Percentiles rank a stretch among this genome's conserved stretches.
These are phyloP conservation scores for Calameuta filiformis DNA, from an alignment of 2,888 invertebrate species.

Conservation along the genomic window DNA sequence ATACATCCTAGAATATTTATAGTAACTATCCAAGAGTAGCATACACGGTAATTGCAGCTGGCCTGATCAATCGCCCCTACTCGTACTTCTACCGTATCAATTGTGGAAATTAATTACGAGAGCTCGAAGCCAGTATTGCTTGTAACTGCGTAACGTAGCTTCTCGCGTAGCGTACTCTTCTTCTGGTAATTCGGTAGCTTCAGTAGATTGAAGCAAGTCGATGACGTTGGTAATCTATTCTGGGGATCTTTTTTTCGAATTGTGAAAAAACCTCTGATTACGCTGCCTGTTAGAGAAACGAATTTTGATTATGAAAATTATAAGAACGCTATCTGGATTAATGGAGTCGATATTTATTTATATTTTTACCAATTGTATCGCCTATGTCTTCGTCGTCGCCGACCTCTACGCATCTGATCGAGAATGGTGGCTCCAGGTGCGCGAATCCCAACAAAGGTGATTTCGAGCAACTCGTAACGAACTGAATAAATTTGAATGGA, in stretches of 20 bases:
- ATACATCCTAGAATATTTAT: background rate
- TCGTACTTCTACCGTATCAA: background rate
- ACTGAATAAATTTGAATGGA: slow-evolving; percentile 67
- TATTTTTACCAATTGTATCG: slow-evolving; percentile 77
- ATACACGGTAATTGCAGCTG: background rate
- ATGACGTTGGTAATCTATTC: slow-evolving; percentile 96
- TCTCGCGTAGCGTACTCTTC: slow-evolving; percentile 93
- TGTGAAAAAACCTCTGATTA: slow-evolving; percentile 97
- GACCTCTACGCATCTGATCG: slow-evolving; percentile 98
- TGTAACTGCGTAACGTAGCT: slow-evolving; percentile 95
- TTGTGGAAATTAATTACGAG: slow-evolving; percentile 73
- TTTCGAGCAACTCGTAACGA: slow-evolving; percentile 96
- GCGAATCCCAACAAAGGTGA: slow-evolving; percentile 96
- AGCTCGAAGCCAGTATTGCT: slow-evolving; percentile 99
- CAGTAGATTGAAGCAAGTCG: slow-evolving; percentile 98
- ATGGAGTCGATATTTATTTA: background rate
- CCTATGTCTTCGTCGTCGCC: slow-evolving; percentile 97
- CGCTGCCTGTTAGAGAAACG: slow-evolving; percentile 77
- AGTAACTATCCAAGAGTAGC: background rate
- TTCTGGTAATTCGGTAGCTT: slow-evolving; percentile 99
- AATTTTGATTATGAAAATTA: slow-evolving; percentile 9
- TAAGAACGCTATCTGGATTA: background rate
- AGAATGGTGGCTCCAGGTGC: slow-evolving; percentile 96
- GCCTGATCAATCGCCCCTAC: background rate
- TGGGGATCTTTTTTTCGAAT: slow-evolving; percentile 94